These are phyloP conservation scores for Himalopsyche tibetana DNA, from an alignment of 2,888 invertebrate genomes.

Conservation along the genomic window DNA sequence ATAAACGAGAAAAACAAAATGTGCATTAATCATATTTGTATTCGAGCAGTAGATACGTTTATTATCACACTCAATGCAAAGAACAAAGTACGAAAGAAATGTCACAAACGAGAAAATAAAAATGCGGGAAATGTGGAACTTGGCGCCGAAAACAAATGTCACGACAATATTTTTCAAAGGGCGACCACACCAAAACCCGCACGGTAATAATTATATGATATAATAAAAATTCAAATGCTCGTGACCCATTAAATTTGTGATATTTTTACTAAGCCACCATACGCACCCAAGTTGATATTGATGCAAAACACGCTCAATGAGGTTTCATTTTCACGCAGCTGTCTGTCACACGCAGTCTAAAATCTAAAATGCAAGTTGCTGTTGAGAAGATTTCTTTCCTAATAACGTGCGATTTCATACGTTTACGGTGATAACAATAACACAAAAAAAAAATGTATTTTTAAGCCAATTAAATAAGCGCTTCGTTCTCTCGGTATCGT, in stretches of 20 bases:
- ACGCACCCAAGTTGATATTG: background rate
- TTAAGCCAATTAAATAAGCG: no score
- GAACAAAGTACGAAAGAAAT: background rate
- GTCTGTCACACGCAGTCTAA: no score
- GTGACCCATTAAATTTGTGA: constrained; percentile 2
- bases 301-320: background rate
- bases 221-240: background rate
- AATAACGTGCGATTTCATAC: no score
- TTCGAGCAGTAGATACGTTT: background rate
- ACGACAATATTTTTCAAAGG: constrained; percentile 44
- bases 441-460: no score
- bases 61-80: background rate
- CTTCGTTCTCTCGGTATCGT: no score
- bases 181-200: background rate
- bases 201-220: background rate
- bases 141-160: constrained; percentile 48
- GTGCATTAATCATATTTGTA: constrained; percentile 11
- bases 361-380: no score
- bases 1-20: constrained; percentile 26
- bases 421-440: no score
- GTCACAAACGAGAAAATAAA: constrained; percentile 35
- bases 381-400: no score
- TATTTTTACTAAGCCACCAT: constrained; percentile 18
- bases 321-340: background rate
- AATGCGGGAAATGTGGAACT: constrained; percentile 28